Evolutionary conservation across 2,797 vertebrate species (phyloP).

Genomic region (Pogoniulus pusillus): DNA sequence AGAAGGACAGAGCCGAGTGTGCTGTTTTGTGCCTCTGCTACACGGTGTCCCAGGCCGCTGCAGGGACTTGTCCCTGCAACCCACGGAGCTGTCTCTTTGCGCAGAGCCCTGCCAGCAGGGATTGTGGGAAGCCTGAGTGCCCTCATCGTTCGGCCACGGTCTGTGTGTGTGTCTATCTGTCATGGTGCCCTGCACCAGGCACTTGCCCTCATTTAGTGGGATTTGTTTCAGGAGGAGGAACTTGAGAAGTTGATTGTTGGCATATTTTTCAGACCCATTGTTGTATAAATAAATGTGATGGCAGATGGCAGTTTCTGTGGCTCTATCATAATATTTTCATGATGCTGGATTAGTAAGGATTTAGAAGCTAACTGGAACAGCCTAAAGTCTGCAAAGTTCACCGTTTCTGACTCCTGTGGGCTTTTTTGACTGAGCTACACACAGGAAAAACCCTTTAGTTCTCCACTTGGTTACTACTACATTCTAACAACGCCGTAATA

Average conservation of each 20-base stretch:
- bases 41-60: not conserved
- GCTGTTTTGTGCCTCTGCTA: not conserved
- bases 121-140: not conserved
- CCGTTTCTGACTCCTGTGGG: not conserved
- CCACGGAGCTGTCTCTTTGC: not conserved
- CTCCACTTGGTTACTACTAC: not conserved
- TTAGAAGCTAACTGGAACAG: not conserved
- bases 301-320: not conserved
- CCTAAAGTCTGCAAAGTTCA: not conserved
- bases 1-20: not conserved
- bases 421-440: not conserved
- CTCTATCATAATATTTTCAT: not conserved
- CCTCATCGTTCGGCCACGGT: fast-evolving
- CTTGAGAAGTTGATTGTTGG: not conserved
- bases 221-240: not conserved
- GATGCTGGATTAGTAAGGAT: not conserved
- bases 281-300: not conserved
- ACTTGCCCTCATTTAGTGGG: not conserved
- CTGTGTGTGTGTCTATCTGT: not conserved
- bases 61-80: not conserved
- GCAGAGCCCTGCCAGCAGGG: not conserved
- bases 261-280: not conserved
- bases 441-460: not conserved
- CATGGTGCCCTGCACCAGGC: not conserved
- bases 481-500: not conserved